Base-by-base conservation (phyloP, 2,888 invertebrate genomes). In the Cryptocheilus praepositus region DNA sequence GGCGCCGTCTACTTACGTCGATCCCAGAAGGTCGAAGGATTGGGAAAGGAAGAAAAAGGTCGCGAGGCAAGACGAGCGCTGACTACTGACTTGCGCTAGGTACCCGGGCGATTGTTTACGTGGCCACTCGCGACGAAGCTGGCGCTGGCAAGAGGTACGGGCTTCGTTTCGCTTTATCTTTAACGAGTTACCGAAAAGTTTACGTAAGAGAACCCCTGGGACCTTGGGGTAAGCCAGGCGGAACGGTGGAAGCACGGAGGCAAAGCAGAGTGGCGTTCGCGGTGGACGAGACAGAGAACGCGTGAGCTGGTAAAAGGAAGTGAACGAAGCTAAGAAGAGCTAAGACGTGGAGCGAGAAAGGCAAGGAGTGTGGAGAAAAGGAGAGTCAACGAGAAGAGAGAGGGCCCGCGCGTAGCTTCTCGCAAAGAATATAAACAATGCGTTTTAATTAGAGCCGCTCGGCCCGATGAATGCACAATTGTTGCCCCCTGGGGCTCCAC, bases 371-470 rank as follows among this genome's bases (percentile, higher is more conserved):
- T 16, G 67, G 58, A 58, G 63, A 51, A 21, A 53, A 8, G 53
- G 21, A 43, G 51, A 66, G 53, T 58, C 52, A 62, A 65, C 21
- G 28, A 28, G 52, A n/a, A 18, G 43, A 8, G 56, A 62, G 44
- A 58, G 53, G 49, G 54, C 64, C 60, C n/a, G 64, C 49, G 64
- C 59, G 67, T 45, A 70, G 70, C 64, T 79, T 77, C 82, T 81
- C 86, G 86, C 82, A 66, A 76, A 78, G 86, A 86, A 86, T 86
- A 86, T 84, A 85, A 86, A 86, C 86, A 86, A 85, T 85, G 86
- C 81, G 85, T 86, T 86, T 86, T 86, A 86, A 86, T 86, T 86
- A 86, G 85, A 83, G 77, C 73, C 76, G 76, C 79, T 76, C 76
- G 77, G 73, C 77, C 74, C 77, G 81, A 81, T 76, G 81, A 81